phyloP scores from a whole-genome alignment of 2,113 vertebrate genomes.

The Tetrax tetrax region DNA sequence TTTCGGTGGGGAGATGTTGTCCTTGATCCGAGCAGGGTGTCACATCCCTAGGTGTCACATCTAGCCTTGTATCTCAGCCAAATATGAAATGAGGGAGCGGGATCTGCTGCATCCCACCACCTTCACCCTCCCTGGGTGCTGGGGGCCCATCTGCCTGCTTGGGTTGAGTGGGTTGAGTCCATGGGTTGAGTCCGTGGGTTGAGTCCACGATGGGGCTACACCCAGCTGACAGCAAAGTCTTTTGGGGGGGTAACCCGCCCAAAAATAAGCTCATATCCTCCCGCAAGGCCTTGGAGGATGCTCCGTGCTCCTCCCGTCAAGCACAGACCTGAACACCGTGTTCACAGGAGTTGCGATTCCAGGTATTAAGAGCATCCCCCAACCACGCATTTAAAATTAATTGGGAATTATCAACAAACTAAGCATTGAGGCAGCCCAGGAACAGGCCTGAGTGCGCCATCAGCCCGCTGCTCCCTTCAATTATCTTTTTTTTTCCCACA shows the following conservation, averaged over 20 bases:
- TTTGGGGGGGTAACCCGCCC: no score
- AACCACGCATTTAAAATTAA: slow-evolving; percentile 35
- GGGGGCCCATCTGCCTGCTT: not conserved
- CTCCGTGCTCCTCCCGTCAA: not conserved
- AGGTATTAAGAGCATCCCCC: not conserved
- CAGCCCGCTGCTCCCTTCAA: slow-evolving; percentile 70
- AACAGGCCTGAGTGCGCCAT: slow-evolving; percentile 38
- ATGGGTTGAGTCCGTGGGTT: rapidly evolving
- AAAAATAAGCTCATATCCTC: not conserved
- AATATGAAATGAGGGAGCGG: not conserved
- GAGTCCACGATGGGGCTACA: rapidly evolving
- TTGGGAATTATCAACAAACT: slow-evolving; percentile 43
- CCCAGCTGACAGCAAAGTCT: not conserved
- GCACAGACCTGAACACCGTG: not conserved
- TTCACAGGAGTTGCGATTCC: rapidly evolving
- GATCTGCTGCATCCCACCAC: not conserved
- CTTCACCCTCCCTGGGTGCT: not conserved
- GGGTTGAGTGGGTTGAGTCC: rapidly evolving
- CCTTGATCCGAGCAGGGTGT: rapidly evolving
- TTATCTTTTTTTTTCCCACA: slow-evolving; percentile 61
- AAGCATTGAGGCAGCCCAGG: not conserved
- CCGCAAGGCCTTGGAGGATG: rapidly evolving
- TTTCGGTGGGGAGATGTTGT: rapidly evolving
- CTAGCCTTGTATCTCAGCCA: not conserved
- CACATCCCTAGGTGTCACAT: not conserved